These are phyloP conservation scores for Lathamus discolor DNA, from an alignment of 2,113 vertebrate genomes.

Conservation along the genomic window DNA sequence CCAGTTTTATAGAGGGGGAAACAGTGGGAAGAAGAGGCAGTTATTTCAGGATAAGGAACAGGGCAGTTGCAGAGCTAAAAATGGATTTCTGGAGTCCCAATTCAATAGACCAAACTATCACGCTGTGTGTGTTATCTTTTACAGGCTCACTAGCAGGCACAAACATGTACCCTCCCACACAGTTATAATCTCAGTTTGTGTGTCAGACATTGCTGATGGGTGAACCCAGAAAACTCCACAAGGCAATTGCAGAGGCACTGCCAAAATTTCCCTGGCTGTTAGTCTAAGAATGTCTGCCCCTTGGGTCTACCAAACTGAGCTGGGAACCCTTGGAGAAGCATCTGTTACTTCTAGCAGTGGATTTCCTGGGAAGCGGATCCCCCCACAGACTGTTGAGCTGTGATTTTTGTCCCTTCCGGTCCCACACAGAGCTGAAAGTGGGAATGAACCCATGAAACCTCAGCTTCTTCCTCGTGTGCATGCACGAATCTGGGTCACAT, in stretches of 20 bases:
- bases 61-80: slow-evolving; percentile 5
- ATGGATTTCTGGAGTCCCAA: background rate
- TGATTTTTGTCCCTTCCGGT: background rate
- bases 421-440: background rate
- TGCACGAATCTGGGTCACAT: background rate
- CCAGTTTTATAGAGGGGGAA: background rate
- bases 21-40: background rate
- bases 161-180: slow-evolving; percentile 4
- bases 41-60: background rate
- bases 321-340: slow-evolving; percentile 20
- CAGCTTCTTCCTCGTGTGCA: rapidly evolving
- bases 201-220: slow-evolving; percentile 31
- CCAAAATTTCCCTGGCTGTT: slow-evolving; percentile 5
- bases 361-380: background rate
- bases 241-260: background rate
- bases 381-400: background rate
- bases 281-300: background rate
- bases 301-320: background rate
- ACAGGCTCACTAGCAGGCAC: slow-evolving; percentile 37
- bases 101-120: background rate
- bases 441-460: background rate
- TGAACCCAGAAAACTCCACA: slow-evolving; percentile 2
- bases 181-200: background rate
- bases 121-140: background rate
- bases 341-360: background rate